Evolutionary conservation across 2,797 vertebrate genomes (phyloP).

Genomic region (Pristis pectinata): DNA sequence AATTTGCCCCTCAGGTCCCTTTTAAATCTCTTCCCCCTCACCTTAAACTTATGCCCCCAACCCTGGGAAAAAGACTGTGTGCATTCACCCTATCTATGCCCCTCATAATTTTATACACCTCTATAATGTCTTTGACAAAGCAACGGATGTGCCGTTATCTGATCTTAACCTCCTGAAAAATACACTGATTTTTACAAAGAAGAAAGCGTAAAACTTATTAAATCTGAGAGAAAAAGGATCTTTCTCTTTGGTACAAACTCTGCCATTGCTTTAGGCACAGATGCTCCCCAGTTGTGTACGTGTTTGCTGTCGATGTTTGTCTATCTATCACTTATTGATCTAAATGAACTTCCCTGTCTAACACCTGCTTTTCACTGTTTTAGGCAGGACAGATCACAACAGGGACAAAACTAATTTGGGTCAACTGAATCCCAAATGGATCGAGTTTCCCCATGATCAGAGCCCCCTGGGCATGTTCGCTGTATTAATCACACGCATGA

Average conservation of each 20-base stretch:
- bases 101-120: no score
- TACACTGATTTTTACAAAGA: not conserved
- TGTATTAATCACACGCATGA: slow-evolving; percentile 23
- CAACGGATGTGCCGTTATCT: not conserved
- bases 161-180: not conserved
- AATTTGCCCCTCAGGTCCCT: no score
- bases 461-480: not conserved
- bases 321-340: slow-evolving; percentile 21
- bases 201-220: not conserved
- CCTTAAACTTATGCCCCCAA: no score
- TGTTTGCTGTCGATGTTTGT: not conserved
- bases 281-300: not conserved
- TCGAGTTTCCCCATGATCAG: slow-evolving; percentile 20
- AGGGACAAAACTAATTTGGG: slow-evolving; percentile 33
- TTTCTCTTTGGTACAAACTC: not conserved
- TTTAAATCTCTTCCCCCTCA: no score
- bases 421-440: slow-evolving; percentile 16
- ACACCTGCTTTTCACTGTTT: slow-evolving; percentile 29
- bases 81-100: no score
- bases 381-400: slow-evolving; percentile 1
- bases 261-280: not conserved
- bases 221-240: not conserved
- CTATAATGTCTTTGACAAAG: not conserved
- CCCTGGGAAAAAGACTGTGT: no score
- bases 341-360: slow-evolving; percentile 1